A percentile compares a stretch with the other conserved stretches of the same genome.
phyloP scores from a whole-genome alignment of 2,113 vertebrate species.

The Etheostoma cragini region DNA sequence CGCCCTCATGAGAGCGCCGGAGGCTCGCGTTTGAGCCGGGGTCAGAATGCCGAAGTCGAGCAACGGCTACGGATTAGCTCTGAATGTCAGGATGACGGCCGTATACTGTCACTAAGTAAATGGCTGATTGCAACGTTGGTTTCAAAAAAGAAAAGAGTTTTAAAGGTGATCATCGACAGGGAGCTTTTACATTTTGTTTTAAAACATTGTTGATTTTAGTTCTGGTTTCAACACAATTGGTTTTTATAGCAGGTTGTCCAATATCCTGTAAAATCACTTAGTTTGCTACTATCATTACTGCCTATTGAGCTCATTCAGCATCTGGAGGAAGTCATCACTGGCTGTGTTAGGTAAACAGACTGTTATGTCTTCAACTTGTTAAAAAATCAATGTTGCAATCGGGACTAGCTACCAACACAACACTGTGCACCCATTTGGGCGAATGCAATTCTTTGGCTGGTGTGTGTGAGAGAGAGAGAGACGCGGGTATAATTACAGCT shows the following conservation, averaged over 20 bases:
- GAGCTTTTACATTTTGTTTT: constrained; percentile 28
- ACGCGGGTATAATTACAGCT: constrained; percentile 26
- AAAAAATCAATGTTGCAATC: not conserved
- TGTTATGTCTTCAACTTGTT: not conserved
- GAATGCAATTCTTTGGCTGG: not conserved
- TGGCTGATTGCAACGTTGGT: constrained; percentile 46
- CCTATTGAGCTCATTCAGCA: constrained; percentile 7
- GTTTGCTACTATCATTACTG: constrained; percentile 11
- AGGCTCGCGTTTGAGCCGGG: not conserved
- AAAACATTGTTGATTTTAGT: constrained; percentile 29
- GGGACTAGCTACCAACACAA: constrained; percentile 22
- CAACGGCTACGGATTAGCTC: not conserved
- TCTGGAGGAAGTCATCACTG: not conserved
- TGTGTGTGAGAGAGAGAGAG: not conserved
- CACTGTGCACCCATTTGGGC: not conserved
- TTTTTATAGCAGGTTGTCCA: constrained; percentile 23
- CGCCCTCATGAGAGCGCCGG: not conserved
- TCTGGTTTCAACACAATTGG: not conserved
- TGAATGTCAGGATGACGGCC: constrained; percentile 59
- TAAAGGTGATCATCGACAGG: constrained; percentile 18
- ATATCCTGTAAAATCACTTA: constrained; percentile 13
- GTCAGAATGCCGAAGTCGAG: constrained; percentile 1
- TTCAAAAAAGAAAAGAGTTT: constrained; percentile 36
- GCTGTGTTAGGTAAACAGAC: not conserved
- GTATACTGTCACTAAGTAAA: constrained; percentile 43